Evolutionary conservation across 2,113 vertebrate species (phyloP), one percentile per base, ranked within the genome.

Genomic region (Cephalopholis sonnerati): DNA sequence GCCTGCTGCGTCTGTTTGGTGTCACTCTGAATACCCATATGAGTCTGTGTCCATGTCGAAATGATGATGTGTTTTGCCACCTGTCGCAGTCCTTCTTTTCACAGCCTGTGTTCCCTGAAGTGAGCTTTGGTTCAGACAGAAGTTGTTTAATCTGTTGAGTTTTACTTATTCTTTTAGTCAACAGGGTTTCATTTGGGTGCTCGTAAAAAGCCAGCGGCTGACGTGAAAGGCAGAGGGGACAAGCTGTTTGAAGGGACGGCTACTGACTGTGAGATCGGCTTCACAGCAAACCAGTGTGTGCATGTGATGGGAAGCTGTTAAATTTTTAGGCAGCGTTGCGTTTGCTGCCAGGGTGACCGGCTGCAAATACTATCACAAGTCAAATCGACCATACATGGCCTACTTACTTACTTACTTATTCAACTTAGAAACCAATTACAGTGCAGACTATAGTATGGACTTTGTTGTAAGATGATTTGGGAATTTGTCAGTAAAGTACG

Each of bases 1-100:
- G 66, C 55, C 72, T 51, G 67, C 80, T 76, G 87, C 1, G 29
- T 63, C 16, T 53, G 59, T 7, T 74, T 53, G 8, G 24, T 68
- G 53, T 61, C 9, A 25, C 51, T 5, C 32, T 74, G 63, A 72
- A 27, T 39, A 24, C 50, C 53, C 32, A 25, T 76, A 75, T 36
- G 15, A 18, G 20, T 66, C 58, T 62, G 13, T 5, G 29, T 50
- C 29, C 25, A 41, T 20, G 63, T 44, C 29, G 58, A 68, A 65
- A 39, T 36, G 59, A 63, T 50, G 29, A 64, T 13, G 4, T 58
- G 54, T 62, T 58, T 80, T 9, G 36, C 24, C 48, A 29, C 11
- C 22, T 76, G 39, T 68, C 79, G 51, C 10, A 15, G 39, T 59
- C 15, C 10, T 70, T 50, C 27, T 44, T 11, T 57, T 62, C 53